phyloP scores from a whole-genome alignment of 2,797 vertebrate genomes.

The Arctocebus calabarensis region DNA sequence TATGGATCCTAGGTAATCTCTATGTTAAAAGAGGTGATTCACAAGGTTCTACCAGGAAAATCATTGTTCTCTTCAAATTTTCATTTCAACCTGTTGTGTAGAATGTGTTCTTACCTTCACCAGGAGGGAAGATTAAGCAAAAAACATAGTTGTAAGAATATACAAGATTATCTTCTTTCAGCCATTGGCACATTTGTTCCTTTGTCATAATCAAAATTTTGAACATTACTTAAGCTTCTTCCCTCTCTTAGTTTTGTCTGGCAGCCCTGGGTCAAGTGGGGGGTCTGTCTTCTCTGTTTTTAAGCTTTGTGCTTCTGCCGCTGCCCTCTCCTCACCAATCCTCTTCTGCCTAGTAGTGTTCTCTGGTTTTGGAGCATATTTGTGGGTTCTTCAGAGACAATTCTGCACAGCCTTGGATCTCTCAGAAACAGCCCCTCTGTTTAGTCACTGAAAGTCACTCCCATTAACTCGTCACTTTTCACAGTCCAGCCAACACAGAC shows the following conservation, averaged over 20 bases:
- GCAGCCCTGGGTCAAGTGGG: neutral
- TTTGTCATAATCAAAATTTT: neutral
- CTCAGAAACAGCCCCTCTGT: neutral
- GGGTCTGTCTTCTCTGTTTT: neutral
- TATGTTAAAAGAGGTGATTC: constrained; percentile 1
- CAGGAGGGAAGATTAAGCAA: neutral
- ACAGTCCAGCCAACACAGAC: neutral
- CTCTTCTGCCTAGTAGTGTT: neutral
- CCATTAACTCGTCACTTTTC: neutral
- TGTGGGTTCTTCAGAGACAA: neutral
- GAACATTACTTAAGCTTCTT: neutral
- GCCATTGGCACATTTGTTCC: neutral
- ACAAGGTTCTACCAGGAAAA: neutral
- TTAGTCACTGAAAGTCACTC: neutral
- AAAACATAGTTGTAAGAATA: neutral
- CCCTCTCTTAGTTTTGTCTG: neutral
- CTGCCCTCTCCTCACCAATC: neutral
- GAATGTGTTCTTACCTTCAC: neutral
- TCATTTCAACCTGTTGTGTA: neutral
- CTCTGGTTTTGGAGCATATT: neutral
- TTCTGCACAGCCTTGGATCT: neutral
- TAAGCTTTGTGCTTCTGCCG: neutral
- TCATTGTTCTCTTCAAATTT: neutral
- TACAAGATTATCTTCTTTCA: neutral
- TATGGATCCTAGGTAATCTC: neutral